These are phyloP conservation scores for Montipora cactus DNA, from an alignment of 64 coral and sea anemone genomes.

Conservation along the genomic window DNA sequence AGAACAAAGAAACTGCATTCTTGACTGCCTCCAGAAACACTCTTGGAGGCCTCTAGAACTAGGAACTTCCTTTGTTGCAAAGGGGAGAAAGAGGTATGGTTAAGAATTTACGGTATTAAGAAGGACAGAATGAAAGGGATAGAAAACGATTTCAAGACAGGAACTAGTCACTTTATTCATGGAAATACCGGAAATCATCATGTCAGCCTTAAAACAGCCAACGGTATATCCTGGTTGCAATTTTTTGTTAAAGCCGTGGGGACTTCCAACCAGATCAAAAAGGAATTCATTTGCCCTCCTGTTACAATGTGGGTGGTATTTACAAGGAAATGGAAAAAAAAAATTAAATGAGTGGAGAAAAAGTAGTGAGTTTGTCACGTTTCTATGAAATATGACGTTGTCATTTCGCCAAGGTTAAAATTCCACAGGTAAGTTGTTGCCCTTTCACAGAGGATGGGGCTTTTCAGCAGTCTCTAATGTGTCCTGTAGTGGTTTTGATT, in stretches of 20 bases:
- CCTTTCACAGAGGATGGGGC: neutral
- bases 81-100: no score
- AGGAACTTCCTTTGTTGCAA: no score
- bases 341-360: neutral
- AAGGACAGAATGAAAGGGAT: no score
- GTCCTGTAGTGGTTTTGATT: no score
- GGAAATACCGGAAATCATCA: no score
- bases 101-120: no score
- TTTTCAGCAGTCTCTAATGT: neutral
- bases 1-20: no score
- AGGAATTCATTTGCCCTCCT: neutral
- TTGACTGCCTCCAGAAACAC: no score
- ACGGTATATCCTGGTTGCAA: constrained; percentile 53
- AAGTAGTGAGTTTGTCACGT: constrained; percentile 28
- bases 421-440: constrained; percentile 20
- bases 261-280: constrained; percentile 32
- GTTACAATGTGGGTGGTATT: neutral
- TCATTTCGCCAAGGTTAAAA: constrained; percentile 33
- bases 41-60: no score
- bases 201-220: neutral
- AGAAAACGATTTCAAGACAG: no score
- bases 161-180: no score
- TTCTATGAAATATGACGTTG: constrained; percentile 34
- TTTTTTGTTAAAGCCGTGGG: constrained; percentile 28
- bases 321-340: constrained; percentile 14